Conservation (phyloP, 2,888 invertebrate species). For the Eurytoma californica region DNA sequence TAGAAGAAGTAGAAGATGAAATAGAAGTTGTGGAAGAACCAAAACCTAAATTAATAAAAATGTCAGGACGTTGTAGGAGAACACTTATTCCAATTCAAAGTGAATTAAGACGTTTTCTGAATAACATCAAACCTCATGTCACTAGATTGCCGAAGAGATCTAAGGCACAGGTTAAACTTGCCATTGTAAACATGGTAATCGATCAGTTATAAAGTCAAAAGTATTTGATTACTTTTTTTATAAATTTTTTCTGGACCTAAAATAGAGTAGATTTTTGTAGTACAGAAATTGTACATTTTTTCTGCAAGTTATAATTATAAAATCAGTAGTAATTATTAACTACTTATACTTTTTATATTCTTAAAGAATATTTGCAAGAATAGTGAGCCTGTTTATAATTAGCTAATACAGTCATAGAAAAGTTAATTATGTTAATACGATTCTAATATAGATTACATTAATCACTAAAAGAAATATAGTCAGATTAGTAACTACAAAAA, state of each 20-base stretch:
- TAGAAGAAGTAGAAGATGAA: conserved; percentile 59
- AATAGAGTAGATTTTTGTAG: no score
- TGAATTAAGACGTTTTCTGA: conserved; percentile 68
- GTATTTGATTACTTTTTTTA: no score
- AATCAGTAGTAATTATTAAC: no score
- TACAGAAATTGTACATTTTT: no score
- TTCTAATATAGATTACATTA: conserved; percentile 1
- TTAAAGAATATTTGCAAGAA: no score
- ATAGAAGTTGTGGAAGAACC: conserved; percentile 55
- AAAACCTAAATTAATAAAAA: conserved; percentile 42
- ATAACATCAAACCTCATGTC: conserved; percentile 70
- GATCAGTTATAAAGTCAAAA: conserved; percentile 66
- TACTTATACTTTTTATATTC: no score
- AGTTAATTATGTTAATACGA: background rate
- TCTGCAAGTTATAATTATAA: no score
- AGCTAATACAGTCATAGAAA: background rate
- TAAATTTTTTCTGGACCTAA: no score
- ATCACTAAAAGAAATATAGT: no score
- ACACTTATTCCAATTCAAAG: conserved; percentile 70
- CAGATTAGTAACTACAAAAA: no score
- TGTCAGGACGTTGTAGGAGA: conserved; percentile 64
- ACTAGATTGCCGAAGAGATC: conserved; percentile 69
- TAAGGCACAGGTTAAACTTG: conserved; percentile 70
- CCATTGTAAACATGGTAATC: conserved; percentile 72
- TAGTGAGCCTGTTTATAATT: no score